Conservation (phyloP, 2,888 invertebrate genomes). For the Strigamia transsilvanica region DNA sequence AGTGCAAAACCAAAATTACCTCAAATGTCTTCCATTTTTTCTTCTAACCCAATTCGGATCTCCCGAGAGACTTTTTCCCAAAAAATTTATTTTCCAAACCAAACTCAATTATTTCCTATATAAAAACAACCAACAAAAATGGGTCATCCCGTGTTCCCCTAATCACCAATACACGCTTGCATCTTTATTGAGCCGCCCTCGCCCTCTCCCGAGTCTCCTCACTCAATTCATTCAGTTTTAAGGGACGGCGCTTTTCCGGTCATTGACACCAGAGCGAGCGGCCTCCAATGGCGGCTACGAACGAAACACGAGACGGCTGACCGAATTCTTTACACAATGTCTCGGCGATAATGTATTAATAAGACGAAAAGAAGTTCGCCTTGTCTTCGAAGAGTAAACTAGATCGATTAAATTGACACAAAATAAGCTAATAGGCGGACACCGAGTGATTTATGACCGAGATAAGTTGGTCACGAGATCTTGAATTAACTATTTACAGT, state of each 20-base stretch:
- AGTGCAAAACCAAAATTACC: background rate
- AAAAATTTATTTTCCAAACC: background rate
- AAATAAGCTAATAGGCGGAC: too few species aligned
- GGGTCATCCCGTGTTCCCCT: background rate
- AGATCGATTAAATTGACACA: too few species aligned
- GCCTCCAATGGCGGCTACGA: conserved; percentile 5
- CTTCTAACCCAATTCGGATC: background rate
- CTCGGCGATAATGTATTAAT: background rate
- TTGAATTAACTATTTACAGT: too few species aligned
- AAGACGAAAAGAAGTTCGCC: background rate
- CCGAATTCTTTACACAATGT: conserved; percentile 17
- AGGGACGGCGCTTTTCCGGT: conserved; percentile 37
- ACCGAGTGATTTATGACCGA: too few species aligned
- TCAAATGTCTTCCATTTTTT: too few species aligned
- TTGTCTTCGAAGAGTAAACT: background rate
- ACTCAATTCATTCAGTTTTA: conserved; percentile 16
- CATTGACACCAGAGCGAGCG: conserved; percentile 42
- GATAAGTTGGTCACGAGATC: too few species aligned
- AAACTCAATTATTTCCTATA: background rate
- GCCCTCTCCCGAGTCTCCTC: background rate
- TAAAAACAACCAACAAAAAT: background rate
- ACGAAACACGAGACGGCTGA: conserved; percentile 23
- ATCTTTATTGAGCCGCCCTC: background rate
- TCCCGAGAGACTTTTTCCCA: background rate
- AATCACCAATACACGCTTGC: background rate